Evolutionary conservation across 2,113 vertebrate species (phyloP), one percentile per base, ranked within the genome.

Genomic region (Nansenia antarctica): DNA sequence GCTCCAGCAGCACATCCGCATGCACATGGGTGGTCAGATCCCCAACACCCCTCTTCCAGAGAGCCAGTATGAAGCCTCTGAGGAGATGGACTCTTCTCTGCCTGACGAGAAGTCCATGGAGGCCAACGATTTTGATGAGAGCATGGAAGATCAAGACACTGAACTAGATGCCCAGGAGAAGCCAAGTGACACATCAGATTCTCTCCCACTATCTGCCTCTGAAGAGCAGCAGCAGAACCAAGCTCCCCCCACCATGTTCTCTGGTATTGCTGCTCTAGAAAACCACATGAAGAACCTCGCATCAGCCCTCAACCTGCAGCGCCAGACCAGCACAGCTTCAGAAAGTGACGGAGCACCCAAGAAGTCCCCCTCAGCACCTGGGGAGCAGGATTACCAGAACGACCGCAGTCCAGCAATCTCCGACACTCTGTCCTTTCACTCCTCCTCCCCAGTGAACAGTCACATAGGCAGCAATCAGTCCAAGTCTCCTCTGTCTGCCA

Each of bases 1-100:
- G 60, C 61, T 99, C 49, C 98, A 99, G 91, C 98, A 98, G 66
- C 98, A 99, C 37, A 99, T 99, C 52, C 95, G 97, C 9, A 98
- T 99, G 98, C 98, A 99, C 78, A 98, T 99, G 96, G 96, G 97
- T 0, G 98, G 98, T 0, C 96, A 98, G 82, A 98, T 99, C 53
- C 95, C 97, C 34, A 99, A 99, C 83, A 98, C 94, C 0, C 96
- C 95, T 0, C 42, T 96, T 79, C 90, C 94, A 0, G 96, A 97
- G 30, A 90, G 62, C 15, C 80, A 93, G 64, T 92, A 91, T 0
- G 95, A 98, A 9, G 70, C 67, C 0, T 0, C 81, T 0, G 95
- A 95, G 0, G 12, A 67, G 1, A 69, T 78, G 9, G 95, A 95
- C 34, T 81, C 92, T 0, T 0, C 78, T 0, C 27, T 35, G 5